Percentiles rank a stretch among this genome's conserved stretches.
Conservation (phyloP, 2,113 vertebrate species). For the Hymenochirus boettgeri region DNA sequence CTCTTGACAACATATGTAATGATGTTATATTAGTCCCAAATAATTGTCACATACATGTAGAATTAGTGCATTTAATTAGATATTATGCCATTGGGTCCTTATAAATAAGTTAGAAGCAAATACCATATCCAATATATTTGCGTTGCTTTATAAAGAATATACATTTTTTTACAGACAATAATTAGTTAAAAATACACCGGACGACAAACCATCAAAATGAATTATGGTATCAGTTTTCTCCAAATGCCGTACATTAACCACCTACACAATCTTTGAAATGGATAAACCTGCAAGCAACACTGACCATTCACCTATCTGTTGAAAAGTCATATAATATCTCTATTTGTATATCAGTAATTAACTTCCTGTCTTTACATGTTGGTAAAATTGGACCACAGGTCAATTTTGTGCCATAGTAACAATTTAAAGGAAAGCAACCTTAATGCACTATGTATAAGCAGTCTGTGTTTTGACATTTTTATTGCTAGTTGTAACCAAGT, state of each 20-base stretch:
- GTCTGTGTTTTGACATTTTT: slow-evolving; percentile 31
- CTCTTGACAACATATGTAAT: no score
- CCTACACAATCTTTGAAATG: slow-evolving; percentile 38
- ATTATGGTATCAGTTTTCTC: slow-evolving; percentile 46
- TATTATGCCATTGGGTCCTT: no score
- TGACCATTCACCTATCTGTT: slow-evolving; percentile 42
- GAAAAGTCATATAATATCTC: slow-evolving; percentile 48
- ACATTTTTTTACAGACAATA: background rate
- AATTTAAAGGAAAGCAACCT: slow-evolving; percentile 21
- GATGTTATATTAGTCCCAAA: no score
- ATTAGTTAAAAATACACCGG: slow-evolving; percentile 42
- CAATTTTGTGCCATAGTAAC: slow-evolving; percentile 24
- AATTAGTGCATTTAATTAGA: no score
- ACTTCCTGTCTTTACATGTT: slow-evolving; percentile 34
- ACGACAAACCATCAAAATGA: slow-evolving; percentile 47
- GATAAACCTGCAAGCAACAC: slow-evolving; percentile 45
- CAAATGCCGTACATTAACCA: slow-evolving; percentile 51
- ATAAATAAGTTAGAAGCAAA: no score
- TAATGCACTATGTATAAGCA: slow-evolving; percentile 15
- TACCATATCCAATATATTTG: no score
- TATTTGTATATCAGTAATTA: slow-evolving; percentile 46
- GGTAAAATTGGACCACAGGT: slow-evolving; percentile 37
- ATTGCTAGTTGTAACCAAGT: slow-evolving; percentile 24
- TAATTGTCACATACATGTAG: no score
- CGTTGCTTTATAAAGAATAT: no score